Percentiles rank a stretch among this genome's conserved stretches.
Conservation (phyloP, 2,888 invertebrate species). For the Oscheius sp. region DNA sequence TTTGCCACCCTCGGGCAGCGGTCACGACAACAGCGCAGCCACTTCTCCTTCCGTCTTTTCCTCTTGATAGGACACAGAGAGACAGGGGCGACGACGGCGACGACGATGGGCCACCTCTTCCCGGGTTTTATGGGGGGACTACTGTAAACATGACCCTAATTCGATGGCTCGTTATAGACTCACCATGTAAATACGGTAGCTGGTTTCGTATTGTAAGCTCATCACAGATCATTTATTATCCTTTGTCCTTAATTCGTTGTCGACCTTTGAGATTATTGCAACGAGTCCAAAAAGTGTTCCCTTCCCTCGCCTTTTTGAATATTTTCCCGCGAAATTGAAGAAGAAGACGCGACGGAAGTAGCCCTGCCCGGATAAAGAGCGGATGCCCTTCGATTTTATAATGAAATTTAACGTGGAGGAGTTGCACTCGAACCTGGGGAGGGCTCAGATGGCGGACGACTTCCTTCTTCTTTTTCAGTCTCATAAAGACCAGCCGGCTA, state of each 20-base stretch:
- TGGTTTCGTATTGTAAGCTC: no score
- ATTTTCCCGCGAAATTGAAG: not conserved
- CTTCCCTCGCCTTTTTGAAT: no score
- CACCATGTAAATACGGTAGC: no score
- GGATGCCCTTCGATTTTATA: constrained; percentile 20
- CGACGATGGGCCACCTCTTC: not conserved
- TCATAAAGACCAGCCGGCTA: not conserved
- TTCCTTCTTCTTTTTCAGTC: constrained; percentile 4
- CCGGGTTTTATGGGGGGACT: not conserved
- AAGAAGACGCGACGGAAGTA: not conserved
- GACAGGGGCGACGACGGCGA: not conserved
- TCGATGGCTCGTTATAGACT: constrained; percentile 3
- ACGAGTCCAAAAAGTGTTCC: no score
- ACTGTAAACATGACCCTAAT: constrained; percentile 36
- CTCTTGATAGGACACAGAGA: not conserved
- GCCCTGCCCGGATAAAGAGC: not conserved
- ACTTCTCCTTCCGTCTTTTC: constrained; percentile 1
- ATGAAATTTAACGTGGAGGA: not conserved
- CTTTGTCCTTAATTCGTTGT: no score
- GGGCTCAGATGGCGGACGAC: not conserved
- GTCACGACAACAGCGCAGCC: constrained; percentile 2
- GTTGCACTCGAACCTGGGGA: not conserved
- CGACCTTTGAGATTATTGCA: no score
- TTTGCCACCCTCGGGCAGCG: constrained; percentile 16
- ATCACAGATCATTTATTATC: no score